A percentile compares a stretch with the other conserved stretches of the same genome.
These are phyloP conservation scores for Sebastes nivosus DNA, from an alignment of 2,797 vertebrate genomes.

Conservation along the genomic window DNA sequence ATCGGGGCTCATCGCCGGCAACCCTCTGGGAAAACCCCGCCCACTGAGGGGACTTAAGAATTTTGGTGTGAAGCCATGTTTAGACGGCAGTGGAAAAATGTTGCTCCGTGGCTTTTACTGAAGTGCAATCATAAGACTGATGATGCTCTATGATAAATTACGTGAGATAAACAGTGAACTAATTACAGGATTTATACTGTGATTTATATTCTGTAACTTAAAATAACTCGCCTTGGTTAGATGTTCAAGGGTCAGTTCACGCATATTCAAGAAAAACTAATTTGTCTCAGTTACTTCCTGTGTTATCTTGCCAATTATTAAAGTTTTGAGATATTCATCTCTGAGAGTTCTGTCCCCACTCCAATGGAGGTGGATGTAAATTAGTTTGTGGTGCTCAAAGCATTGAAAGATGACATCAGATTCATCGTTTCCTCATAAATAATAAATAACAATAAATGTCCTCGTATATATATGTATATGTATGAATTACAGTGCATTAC, in stretches of 20 bases:
- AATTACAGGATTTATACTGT: conserved; percentile 28
- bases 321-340: not conserved
- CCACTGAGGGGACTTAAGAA: conserved; percentile 14
- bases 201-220: conserved; percentile 16
- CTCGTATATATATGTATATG: no score
- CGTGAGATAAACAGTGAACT: conserved; percentile 29
- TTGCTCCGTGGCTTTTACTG: conserved; percentile 8
- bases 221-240: conserved; percentile 16
- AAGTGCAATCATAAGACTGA: conserved; percentile 19
- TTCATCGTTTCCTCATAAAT: not conserved
- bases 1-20: conserved; percentile 26
- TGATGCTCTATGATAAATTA: conserved; percentile 26
- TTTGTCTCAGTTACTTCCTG: not conserved
- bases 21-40: conserved; percentile 40
- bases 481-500: no score
- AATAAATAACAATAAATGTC: no score
- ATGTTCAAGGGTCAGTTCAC: not conserved
- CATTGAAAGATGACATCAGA: not conserved
- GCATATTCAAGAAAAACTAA: not conserved
- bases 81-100: conserved; percentile 43
- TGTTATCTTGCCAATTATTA: not conserved
- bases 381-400: not conserved
- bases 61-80: conserved; percentile 44
- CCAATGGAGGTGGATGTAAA: accelerated
- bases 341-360: not conserved